phyloP scores from a whole-genome alignment of 2,797 vertebrate genomes.

The Graptemys geographica region DNA sequence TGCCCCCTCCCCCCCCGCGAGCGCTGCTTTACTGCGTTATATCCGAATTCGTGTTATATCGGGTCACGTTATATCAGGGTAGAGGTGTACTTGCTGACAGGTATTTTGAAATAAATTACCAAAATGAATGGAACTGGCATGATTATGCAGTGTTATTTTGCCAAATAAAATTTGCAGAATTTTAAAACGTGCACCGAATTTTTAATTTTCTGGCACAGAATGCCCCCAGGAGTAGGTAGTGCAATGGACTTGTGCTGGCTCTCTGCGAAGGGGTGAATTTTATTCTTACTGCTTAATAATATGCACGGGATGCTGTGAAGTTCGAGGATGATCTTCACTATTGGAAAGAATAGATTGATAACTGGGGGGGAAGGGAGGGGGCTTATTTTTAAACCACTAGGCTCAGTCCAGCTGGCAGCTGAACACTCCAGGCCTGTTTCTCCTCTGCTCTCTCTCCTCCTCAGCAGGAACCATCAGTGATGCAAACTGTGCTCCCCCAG shows the following conservation, averaged over 20 bases:
- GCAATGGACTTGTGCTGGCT: not conserved
- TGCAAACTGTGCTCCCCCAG: not conserved
- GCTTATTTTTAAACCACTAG: constrained; percentile 18
- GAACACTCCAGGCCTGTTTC: not conserved
- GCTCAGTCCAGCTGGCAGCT: not conserved
- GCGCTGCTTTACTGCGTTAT: too few species aligned
- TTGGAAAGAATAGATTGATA: not conserved
- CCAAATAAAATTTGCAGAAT: too few species aligned
- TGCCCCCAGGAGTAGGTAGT: not conserved
- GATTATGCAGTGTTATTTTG: too few species aligned
- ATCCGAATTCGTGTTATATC: too few species aligned
- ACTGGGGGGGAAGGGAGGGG: accelerated
- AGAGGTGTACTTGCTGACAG: too few species aligned
- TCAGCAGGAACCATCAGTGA: not conserved
- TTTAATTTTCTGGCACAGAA: too few species aligned
- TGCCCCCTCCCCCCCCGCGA: too few species aligned
- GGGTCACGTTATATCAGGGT: too few species aligned
- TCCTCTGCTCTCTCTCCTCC: not conserved
- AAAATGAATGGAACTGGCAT: too few species aligned
- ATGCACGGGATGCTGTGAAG: accelerated
- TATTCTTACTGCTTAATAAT: not conserved
- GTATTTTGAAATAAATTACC: too few species aligned
- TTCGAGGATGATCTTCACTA: constrained; percentile 22
- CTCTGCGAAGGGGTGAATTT: not conserved
- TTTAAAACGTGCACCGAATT: too few species aligned